A percentile compares a stretch with the other conserved stretches of the same genome.
These are phyloP conservation scores for Megalopta genalis DNA, from an alignment of 1,140 invertebrate genomes.

Conservation along the genomic window DNA sequence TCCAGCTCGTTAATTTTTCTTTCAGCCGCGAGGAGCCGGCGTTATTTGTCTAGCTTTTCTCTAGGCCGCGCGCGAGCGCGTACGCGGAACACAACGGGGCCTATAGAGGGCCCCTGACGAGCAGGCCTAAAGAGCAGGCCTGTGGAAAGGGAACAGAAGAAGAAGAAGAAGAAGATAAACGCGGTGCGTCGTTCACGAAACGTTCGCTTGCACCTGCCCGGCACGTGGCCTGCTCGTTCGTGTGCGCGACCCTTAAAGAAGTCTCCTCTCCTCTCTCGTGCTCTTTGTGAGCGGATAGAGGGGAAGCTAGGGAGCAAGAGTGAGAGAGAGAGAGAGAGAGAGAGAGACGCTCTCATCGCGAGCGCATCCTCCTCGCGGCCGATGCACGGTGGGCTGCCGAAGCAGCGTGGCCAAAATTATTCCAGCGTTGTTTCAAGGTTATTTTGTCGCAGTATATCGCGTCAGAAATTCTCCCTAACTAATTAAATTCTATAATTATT, in stretches of 20 bases:
- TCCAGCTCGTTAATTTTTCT: constrained; percentile 59
- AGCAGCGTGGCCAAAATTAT: too few relatives aligned
- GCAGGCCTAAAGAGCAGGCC: too few relatives aligned
- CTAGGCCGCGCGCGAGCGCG: background rate
- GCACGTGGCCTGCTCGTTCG: constrained; percentile 51
- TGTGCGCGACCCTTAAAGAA: constrained; percentile 36
- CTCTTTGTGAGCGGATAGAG: background rate
- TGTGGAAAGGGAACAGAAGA: background rate
- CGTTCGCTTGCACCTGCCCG: constrained; percentile 52
- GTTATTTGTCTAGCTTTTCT: constrained; percentile 41
- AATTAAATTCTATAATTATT: too few relatives aligned
- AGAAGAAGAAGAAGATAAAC: constrained; percentile 50
- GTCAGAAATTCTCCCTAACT: too few relatives aligned
- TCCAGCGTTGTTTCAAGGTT: too few relatives aligned
- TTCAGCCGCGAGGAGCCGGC: constrained; percentile 38
- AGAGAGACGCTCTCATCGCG: constrained; percentile 1
- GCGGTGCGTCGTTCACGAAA: constrained; percentile 17
- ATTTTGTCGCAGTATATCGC: too few relatives aligned
- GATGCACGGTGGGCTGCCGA: too few relatives aligned
- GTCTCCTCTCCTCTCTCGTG: background rate
- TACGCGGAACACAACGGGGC: background rate
- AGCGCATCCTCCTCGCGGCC: background rate
- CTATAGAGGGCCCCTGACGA: too few relatives aligned
- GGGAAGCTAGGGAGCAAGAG: too few relatives aligned
- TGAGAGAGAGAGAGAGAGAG: too few relatives aligned